These are phyloP conservation scores for Campylomormyrus tamandua DNA, from an alignment of 2,113 vertebrate genomes.

Conservation along the genomic window DNA sequence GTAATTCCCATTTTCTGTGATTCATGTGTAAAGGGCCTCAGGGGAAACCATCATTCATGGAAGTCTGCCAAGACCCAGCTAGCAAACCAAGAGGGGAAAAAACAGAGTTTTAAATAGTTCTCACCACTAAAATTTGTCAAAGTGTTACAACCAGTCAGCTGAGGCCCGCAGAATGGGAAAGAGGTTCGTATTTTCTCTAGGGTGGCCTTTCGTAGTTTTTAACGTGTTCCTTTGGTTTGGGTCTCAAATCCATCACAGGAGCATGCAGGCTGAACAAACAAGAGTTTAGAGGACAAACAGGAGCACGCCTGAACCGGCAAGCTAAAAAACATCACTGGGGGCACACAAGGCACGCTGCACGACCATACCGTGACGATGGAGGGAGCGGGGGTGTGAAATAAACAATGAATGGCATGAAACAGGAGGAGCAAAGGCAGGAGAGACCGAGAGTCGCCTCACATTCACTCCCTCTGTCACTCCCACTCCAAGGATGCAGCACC, in stretches of 20 bases:
- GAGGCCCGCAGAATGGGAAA: slow-evolving; percentile 23
- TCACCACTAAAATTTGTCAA: slow-evolving; percentile 39
- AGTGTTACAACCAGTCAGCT: slow-evolving; percentile 44
- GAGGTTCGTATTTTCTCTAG: not conserved
- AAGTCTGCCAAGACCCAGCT: slow-evolving; percentile 50
- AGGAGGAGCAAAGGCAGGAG: not conserved
- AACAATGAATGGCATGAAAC: not conserved
- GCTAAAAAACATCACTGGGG: not conserved
- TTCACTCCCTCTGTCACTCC: not conserved
- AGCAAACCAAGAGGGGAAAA: slow-evolving; percentile 40
- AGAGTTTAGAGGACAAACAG: not conserved
- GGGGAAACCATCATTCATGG: slow-evolving; percentile 53
- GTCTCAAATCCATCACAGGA: not conserved
- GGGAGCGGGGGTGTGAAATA: not conserved
- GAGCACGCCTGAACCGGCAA: not conserved
- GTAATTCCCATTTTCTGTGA: slow-evolving; percentile 71
- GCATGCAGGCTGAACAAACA: not conserved
- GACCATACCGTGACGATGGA: not conserved
- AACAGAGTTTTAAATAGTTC: slow-evolving; percentile 42
- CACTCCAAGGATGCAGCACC: not conserved
- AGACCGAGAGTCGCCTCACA: not conserved
- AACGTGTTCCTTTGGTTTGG: not conserved
- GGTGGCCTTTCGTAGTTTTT: slow-evolving; percentile 21
- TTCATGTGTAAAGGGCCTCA: slow-evolving; percentile 61
- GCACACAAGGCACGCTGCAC: not conserved